Percentiles rank a stretch among this genome's conserved stretches.
Conservation (phyloP, 2,797 vertebrate species). For the Enteromius viviparus region DNA sequence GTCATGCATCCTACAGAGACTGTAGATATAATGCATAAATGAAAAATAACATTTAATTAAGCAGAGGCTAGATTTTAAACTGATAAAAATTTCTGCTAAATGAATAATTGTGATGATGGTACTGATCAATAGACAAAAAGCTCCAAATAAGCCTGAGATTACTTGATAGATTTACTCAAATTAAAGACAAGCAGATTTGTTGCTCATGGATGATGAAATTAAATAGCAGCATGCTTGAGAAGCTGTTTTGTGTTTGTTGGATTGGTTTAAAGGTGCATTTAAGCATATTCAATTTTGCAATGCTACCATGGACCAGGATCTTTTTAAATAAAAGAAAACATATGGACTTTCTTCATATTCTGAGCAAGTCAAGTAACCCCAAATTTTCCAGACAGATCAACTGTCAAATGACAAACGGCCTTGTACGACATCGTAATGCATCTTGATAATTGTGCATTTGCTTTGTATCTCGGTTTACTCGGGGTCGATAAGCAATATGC, state of each 20-base stretch:
- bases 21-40: constrained; percentile 19
- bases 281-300: not conserved
- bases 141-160: not conserved
- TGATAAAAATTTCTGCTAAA: not conserved
- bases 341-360: not conserved
- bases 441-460: constrained; percentile 37
- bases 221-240: not conserved
- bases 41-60: not conserved
- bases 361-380: not conserved
- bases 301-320: not conserved
- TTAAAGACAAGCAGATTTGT: not conserved
- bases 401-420: not conserved
- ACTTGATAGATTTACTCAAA: not conserved
- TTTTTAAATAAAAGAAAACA: constrained; percentile 1
- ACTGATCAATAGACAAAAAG: not conserved
- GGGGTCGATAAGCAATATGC: constrained; percentile 34
- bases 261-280: not conserved
- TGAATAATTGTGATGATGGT: not conserved
- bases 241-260: not conserved
- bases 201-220: not conserved
- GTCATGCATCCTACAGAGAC: constrained; percentile 10
- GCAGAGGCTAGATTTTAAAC: not conserved
- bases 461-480: constrained; percentile 39
- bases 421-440: not conserved
- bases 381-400: constrained; percentile 9